A percentile compares a stretch with the other conserved stretches of the same genome.
These are phyloP conservation scores for Anagyrus pseudococci DNA, from an alignment of 2,888 invertebrate species.

Conservation along the genomic window DNA sequence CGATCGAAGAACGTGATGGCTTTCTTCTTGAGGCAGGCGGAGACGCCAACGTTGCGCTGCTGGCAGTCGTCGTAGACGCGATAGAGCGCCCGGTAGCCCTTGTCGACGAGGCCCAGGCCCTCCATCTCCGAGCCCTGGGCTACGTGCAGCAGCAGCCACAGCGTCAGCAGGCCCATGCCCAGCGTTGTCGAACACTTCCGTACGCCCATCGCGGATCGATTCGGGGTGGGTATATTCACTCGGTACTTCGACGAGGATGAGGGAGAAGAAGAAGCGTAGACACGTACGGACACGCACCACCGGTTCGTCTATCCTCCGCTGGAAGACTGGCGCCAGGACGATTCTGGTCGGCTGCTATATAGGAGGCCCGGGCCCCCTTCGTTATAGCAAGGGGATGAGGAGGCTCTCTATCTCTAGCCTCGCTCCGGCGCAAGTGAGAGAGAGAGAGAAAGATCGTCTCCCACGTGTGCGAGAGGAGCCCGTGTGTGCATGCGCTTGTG, in stretches of 20 bases:
- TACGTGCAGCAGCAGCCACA: slow-evolving; percentile 14
- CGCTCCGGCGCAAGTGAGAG: slow-evolving; percentile 23
- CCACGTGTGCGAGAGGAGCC: slow-evolving; percentile 42
- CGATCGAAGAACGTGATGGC: slow-evolving; percentile 81
- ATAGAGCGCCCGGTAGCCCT: slow-evolving; percentile 71
- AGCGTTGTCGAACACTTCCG: slow-evolving; percentile 37
- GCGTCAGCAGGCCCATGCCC: not conserved
- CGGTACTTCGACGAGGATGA: too few relatives aligned
- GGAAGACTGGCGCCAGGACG: slow-evolving; percentile 52
- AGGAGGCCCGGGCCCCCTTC: slow-evolving; percentile 36
- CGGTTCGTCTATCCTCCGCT: slow-evolving; percentile 46
- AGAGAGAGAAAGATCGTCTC: too few relatives aligned
- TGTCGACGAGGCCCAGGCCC: slow-evolving; percentile 44
- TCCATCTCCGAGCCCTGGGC: slow-evolving; percentile 12
- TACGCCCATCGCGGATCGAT: slow-evolving; percentile 7
- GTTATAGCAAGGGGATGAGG: slow-evolving; percentile 49
- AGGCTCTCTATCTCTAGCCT: not conserved
- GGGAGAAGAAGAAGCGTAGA: not conserved
- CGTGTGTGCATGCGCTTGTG: slow-evolving; percentile 25
- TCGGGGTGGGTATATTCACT: not conserved
- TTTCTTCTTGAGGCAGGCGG: slow-evolving; percentile 82
- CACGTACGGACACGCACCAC: slow-evolving; percentile 44
- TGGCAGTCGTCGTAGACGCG: slow-evolving; percentile 82
- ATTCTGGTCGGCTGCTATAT: slow-evolving; percentile 49
- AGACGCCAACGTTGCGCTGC: slow-evolving; percentile 70